Evolutionary conservation across 1,140 invertebrate genomes (phyloP), one percentile per base, ranked within the genome.

Genomic region (Diploscapter pachys): DNA sequence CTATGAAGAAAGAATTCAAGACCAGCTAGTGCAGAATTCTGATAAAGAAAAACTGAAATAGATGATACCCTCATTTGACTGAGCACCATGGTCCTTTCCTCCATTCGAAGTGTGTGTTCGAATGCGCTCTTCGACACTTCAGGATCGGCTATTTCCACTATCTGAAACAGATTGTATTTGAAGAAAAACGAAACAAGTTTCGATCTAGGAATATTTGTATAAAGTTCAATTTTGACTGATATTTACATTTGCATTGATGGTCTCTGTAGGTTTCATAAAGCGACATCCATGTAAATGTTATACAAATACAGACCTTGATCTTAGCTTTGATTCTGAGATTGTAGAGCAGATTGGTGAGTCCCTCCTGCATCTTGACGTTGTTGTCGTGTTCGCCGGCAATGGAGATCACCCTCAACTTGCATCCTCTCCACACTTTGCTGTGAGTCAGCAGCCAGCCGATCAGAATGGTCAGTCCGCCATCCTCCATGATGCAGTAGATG

Each of bases 291-390:
- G 9, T 9, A 71, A 72, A 63, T 71, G 71, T 13, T 69, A 72
- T n/a, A 6, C 48, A 71, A 49, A 49, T 11, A 52, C 72, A 49
- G 49, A 82, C 83, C 79, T 82, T 67, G 63, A 85, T 82, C 87
- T 98, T 95, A n/a, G 96, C 96, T 80, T 96, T 93, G 83, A 99
- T 96, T 81, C 97, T 90, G 31, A 99, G 89, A 86, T 99, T 93
- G 86, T 99, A 99, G 57, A 99, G 89, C 89, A 98, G 98, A 85
- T 92, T 94, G 86, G 96, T 93, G 52, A 99, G 88, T 87, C 98
- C 95, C 86, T 97, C 96, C 87, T 98, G 97, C 93, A 99, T 98
- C 87, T 98, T 95, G 81, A 98, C 96, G 13, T 94, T 98, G 87
- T 99, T 99, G 84, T 99, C 96, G 86, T 96, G 93, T 89, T 96